Evolutionary conservation across 2,113 vertebrate species (phyloP), one percentile per base, ranked within the genome.

Genomic region (Solea senegalensis): DNA sequence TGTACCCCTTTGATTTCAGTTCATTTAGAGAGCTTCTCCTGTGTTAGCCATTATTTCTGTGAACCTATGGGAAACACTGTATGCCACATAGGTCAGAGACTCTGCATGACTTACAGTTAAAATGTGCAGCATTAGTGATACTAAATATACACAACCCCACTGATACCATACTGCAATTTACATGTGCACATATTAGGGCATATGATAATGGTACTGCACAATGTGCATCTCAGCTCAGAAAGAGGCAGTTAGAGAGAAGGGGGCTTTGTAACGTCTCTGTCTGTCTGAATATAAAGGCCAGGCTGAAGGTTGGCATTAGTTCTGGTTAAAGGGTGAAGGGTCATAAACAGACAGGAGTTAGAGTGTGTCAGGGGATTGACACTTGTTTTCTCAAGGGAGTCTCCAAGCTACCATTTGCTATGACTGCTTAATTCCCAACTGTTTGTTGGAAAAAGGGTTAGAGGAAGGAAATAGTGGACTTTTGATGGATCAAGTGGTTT

Each of bases 281-380:
- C 78, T 84, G 76, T 79, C 76, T 84, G 78, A 69, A 69, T 3
- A 72, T 63, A 85, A 81, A 87, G 72, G 69, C 77, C 71, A 77
- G 61, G 39, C 57, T 85, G 62, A 81, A 81, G 69, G 85, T 70
- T 76, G 16, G 26, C 14, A 51, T 87, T 86, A 70, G 80, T 74
- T 84, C 65, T 69, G 79, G 74, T 84, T 63, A 78, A 69, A 72
- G 52, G 81, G 81, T 81, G 53, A 81, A 85, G 83, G 80, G 76
- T 87, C 9, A 28, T 69, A 68, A 85, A 88, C 70, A 66, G 79
- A 72, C 66, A 14, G 28, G 39, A 4, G n/a, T 9, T 0, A 10
- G 56, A 34, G 11, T 44, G 14, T 7, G 7, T 52, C 15, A 5
- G 50, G 69, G 77, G 41, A 65, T 56, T 69, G 58, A 46, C 21